Conservation (phyloP, 2,888 invertebrate species). For the Netelia inedita region DNA sequence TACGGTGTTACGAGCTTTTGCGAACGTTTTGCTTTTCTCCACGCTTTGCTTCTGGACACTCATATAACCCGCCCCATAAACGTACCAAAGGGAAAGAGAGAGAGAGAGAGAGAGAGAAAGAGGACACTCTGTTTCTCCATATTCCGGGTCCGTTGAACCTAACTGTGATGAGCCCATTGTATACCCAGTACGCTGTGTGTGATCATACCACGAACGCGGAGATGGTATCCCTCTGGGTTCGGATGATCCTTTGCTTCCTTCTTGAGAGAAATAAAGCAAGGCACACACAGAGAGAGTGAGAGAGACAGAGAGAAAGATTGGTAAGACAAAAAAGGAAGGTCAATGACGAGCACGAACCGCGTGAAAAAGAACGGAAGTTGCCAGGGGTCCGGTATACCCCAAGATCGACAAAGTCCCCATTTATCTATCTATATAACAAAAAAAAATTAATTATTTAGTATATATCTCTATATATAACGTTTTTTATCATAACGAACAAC, state of each 20-base stretch:
- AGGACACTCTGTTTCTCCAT: constrained; percentile 49
- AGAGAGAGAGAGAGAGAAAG: constrained; percentile 5
- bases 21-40: constrained; percentile 9
- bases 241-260: constrained; percentile 3
- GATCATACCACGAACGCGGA: constrained; percentile 35
- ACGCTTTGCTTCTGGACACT: background rate
- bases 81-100: background rate
- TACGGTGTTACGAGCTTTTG: constrained; percentile 4
- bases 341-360: constrained; percentile 6
- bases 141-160: constrained; percentile 80
- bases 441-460: background rate
- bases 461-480: background rate
- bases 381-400: background rate
- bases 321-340: background rate
- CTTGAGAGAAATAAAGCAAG: constrained; percentile 1
- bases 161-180: constrained; percentile 78
- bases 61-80: background rate
- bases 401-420: background rate
- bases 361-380: background rate
- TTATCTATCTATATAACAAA: background rate
- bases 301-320: background rate
- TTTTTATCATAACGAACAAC: background rate
- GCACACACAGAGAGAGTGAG: background rate
- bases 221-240: constrained; percentile 50
- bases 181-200: constrained; percentile 58